phyloP scores from a whole-genome alignment of 2,797 vertebrate genomes.

The Nyctibius grandis region DNA sequence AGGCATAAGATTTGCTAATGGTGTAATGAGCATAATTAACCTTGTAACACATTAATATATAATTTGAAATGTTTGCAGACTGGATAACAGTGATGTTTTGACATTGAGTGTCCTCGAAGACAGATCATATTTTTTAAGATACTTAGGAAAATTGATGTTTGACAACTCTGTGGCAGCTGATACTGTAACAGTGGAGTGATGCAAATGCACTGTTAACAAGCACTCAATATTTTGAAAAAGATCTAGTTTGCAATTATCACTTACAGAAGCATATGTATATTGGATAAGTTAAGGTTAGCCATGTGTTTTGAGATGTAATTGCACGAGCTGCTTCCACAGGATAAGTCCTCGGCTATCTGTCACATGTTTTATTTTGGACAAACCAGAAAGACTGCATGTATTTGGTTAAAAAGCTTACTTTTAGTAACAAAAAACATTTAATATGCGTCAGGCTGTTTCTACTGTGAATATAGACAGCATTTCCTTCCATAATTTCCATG shows the following conservation, averaged over 20 bases:
- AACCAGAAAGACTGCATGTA: not conserved
- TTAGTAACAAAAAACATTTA: not conserved
- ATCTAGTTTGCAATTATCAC: not conserved
- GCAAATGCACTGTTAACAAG: not conserved
- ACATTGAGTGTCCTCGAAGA: not conserved
- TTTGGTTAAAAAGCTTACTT: not conserved
- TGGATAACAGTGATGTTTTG: not conserved
- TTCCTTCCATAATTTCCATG: not conserved
- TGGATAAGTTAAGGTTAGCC: not conserved
- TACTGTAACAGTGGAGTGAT: not conserved
- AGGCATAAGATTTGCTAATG: not conserved
- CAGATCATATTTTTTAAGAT: not conserved
- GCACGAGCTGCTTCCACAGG: not conserved
- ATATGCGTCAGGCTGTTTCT: not conserved
- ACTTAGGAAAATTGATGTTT: constrained; percentile 7
- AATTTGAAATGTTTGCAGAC: not conserved
- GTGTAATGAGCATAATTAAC: constrained; percentile 1
- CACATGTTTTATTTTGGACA: not conserved
- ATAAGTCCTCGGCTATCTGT: not conserved
- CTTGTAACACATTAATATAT: not conserved
- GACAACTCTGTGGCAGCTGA: not conserved
- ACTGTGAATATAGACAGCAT: not conserved
- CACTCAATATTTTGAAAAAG: not conserved
- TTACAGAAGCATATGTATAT: accelerated
- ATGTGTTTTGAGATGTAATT: not conserved